Base-by-base conservation (phyloP, 2,888 invertebrate genomes). In the Branchipolynoe longqiensis region DNA sequence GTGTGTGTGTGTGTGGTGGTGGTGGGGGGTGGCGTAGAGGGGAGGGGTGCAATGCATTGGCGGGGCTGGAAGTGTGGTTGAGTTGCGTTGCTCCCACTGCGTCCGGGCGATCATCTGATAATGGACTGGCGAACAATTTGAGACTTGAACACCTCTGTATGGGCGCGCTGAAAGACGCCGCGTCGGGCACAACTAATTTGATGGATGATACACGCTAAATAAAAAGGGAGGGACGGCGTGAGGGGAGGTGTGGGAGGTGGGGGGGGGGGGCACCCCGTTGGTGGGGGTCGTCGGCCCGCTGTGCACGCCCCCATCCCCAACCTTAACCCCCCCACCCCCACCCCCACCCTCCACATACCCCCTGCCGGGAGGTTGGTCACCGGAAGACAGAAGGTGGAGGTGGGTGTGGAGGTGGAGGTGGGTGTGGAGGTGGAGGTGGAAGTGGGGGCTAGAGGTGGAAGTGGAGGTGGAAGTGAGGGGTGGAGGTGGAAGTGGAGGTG, bases 111-210 rank as follows among this genome's bases (percentile, higher is more conserved):
- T 78, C 78, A 78, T 78, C 48, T 54, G 41, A 54, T 78, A 78
- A 78, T 78, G 25, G 78, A 78, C 78, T 78, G 78, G 78, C 48
- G 78, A 78, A 78, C 54, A 78, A 54, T 78, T 54, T 54, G 78
- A 25, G 48, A 78, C 48, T 78, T 48, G 78, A 54, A 48, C 78
- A 78, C 78, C 78, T 54, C 78, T 28, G 78, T 41, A 78, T 41
- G 28, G 48, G 48, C 18, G 22, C 25, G 54, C 0, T 28, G n/a
- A 14, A 48, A 78, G 48, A 31, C 28, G 25, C 12, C 18, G 54
- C 22, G 22, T 22, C 78, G 48, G 41, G 78, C 78, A 78, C 48
- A 78, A 78, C 78, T 78, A 78, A 78, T 78, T 41, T 78, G 78
- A 78, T 78, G 41, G 78, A 78, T 78, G 78, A 33, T 78, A 78